Evolutionary conservation across 1,140 invertebrate species (phyloP).

Genomic region (Neelides sp.): DNA sequence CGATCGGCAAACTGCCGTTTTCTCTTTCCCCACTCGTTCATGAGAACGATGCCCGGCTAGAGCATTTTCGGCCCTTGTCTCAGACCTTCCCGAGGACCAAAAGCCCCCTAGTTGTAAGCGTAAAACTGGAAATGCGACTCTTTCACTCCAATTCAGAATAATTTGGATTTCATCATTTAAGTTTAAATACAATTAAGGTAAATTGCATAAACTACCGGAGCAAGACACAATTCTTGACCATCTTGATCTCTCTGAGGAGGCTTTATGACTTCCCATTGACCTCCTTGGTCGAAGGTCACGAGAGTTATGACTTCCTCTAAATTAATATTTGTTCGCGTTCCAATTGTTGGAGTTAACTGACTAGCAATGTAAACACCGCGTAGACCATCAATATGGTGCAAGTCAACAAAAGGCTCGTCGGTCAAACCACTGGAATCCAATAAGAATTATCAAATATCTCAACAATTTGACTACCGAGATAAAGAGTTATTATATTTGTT

Average conservation of each 20-base stretch:
- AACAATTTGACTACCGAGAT: too few relatives aligned
- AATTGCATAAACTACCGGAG: conserved; percentile 43
- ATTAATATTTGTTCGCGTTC: conserved; percentile 41
- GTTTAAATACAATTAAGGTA: not conserved
- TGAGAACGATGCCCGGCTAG: conserved; percentile 9
- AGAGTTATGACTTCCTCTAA: conserved; percentile 61
- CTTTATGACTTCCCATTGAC: conserved; percentile 59
- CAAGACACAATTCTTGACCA: conserved; percentile 48
- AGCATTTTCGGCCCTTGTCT: conserved; percentile 13
- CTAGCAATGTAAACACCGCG: conserved; percentile 81
- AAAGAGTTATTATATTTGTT: too few relatives aligned
- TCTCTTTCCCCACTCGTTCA: conserved; percentile 18
- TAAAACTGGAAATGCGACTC: conserved; percentile 6
- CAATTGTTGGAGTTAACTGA: conserved; percentile 41
- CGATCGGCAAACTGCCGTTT: conserved; percentile 15
- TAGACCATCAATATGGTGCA: conserved; percentile 74
- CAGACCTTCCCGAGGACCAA: conserved; percentile 6
- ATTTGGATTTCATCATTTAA: not conserved
- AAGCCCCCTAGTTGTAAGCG: conserved; percentile 5
- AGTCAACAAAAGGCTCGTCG: conserved; percentile 71
- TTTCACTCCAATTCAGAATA: not conserved
- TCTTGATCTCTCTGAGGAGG: conserved; percentile 52
- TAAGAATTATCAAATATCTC: conserved; percentile 20
- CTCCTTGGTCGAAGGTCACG: conserved; percentile 79
- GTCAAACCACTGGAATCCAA: conserved; percentile 50